Evolutionary conservation across 2,113 vertebrate genomes (phyloP), one percentile per base, ranked within the genome.

Genomic region (Eublepharis macularius): DNA sequence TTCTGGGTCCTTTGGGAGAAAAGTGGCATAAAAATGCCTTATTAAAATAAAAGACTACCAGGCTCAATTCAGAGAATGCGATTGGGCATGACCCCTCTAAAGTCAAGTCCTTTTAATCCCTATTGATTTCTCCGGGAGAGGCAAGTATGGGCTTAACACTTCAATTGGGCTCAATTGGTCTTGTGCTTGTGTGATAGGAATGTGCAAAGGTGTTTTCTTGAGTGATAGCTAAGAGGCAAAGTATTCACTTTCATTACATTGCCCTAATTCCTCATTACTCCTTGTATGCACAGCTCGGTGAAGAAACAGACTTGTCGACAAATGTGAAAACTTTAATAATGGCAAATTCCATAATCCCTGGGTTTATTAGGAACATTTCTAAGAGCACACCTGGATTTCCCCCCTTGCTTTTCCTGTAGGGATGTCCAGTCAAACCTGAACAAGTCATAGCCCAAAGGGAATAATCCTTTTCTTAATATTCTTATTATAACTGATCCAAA

Each of bases 301-400:
- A 60, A n/a, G 51, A 72, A 63, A 1, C 89, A 90, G 87, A 87
- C 60, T 39, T 83, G 63, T 85, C 72, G 82, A 81, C 0, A 12
- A 26, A 3, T 54, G 36, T 7, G 77, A 75, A 90, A 10, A 16
- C 45, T 32, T 92, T 6, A 13, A 78, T 75, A 63, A 51, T 69
- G 57, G 68, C 3, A 0, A 78, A 75, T 77, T n/a, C 8, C 81
- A 39, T 43, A 12, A 60, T 84, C 75, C 51, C n/a, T 83, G 43
- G 43, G 54, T 60, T 90, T 80, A 69, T 75, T 49, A 3, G 13
- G 57, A 34, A 10, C 36, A 45, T 74, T 13, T 68, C n/a, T 68
- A 68, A n/a, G 13, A 16, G 32, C 54, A 63, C 51, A 47, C 47
- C 32, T n/a, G 24, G 54, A 24, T 76, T 54, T 54, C 29, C 17